These are phyloP conservation scores for Lutjanus campechanus DNA, from an alignment of 2,797 vertebrate species.

Conservation along the genomic window DNA sequence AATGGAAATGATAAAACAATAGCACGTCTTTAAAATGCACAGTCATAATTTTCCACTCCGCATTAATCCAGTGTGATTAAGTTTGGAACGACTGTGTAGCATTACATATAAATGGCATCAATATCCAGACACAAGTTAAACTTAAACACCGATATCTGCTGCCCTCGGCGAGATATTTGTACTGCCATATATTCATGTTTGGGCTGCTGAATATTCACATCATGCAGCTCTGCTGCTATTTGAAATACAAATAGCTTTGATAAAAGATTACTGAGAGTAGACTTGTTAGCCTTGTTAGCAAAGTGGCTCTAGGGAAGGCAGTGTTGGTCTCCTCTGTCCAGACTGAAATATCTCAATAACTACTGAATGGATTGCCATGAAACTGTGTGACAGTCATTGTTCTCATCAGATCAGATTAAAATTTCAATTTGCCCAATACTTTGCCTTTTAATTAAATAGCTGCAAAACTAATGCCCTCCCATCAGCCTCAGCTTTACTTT, in stretches of 20 bases:
- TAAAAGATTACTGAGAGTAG: background rate
- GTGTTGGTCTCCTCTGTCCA: background rate
- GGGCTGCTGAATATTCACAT: background rate
- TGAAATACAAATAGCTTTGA: background rate
- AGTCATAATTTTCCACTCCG: background rate
- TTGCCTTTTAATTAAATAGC: too few species aligned
- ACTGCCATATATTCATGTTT: background rate
- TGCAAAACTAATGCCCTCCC: background rate
- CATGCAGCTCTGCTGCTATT: background rate
- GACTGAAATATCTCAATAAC: too few species aligned
- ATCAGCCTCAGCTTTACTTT: background rate
- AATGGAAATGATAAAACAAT: constrained; percentile 16
- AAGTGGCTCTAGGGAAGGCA: background rate
- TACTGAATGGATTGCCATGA: background rate
- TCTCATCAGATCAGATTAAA: background rate
- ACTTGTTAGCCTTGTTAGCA: background rate
- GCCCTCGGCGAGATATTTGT: background rate
- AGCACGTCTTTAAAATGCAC: background rate
- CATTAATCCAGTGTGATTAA: constrained; percentile 1
- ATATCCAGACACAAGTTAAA: background rate
- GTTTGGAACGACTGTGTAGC: background rate
- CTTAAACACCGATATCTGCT: background rate
- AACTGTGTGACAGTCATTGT: background rate
- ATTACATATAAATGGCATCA: background rate
- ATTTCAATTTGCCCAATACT: background rate